Evolutionary conservation across 2,113 vertebrate genomes (phyloP), one percentile per base, ranked within the genome.

Genomic region (Butorides virescens): DNA sequence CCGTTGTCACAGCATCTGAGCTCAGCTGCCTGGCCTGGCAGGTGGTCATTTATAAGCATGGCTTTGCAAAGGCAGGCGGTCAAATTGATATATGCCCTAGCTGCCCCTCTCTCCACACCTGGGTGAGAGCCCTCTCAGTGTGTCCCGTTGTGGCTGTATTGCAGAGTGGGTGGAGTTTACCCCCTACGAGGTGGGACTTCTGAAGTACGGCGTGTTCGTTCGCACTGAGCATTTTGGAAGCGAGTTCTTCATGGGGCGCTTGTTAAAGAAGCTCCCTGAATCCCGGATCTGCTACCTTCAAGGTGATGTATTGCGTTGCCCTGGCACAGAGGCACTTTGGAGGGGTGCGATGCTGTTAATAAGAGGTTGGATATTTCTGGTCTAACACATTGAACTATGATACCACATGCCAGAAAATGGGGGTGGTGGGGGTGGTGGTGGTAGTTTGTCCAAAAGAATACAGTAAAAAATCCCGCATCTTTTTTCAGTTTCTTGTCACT

Each of bases 81-180:
- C 42, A 58, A 73, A 12, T 5, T 5, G 5, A 15, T 5, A 13
- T 15, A 26, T 13, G 14, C 6, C 26, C 34, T 36, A 10, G 6
- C 46, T 6, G 3, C 7, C 9, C 6, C 25, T 52, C 61, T 80
- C 20, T 50, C 32, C 23, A 11, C 2, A 8, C 4, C 10, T 0
- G 0, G 2, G 36, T 39, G 72, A 34, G 50, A 75, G 11, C 39
- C 34, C 44, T 61, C 75, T 95, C 49, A 90, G 29, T 19, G 44
- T 83, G 39, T 83, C 55, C 66, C 1, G 0, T 22, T 89, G 49
- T 93, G 63, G 3, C 62, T 80, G 47, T 65, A 5, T 97, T 94
- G n/a, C 94, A 98, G 98, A 98, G 63, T 98, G 98, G 98, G 97
- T 98, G 15, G 98, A 98, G 74, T 98, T 98, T 94, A 98, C 98